These are phyloP conservation scores for Rhabdornis inornatus DNA, from an alignment of 2,113 vertebrate genomes.

Conservation along the genomic window DNA sequence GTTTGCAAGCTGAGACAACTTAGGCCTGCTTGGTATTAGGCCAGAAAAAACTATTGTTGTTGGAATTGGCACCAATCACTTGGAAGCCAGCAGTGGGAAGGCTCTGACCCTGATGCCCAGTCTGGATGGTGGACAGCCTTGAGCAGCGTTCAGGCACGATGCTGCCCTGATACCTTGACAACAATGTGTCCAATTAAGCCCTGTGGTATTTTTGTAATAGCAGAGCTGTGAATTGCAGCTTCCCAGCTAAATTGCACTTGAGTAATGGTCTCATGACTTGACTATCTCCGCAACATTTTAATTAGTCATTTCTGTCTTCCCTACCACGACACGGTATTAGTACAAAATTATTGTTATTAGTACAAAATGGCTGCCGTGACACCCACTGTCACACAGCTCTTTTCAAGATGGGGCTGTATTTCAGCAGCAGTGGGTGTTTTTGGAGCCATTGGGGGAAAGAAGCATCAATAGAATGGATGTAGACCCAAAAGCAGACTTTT, in stretches of 20 bases:
- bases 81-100: background rate
- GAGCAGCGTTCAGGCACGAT: background rate
- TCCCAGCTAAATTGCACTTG: slow-evolving; percentile 52
- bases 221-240: slow-evolving; percentile 24
- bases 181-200: background rate
- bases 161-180: background rate
- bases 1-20: background rate
- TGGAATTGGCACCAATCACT: background rate
- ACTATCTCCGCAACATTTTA: slow-evolving; percentile 51
- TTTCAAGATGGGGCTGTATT: background rate
- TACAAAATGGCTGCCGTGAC: slow-evolving; percentile 3
- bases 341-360: slow-evolving; percentile 20
- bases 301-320: slow-evolving; percentile 56
- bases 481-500: background rate
- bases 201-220: slow-evolving; percentile 45
- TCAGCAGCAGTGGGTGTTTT: background rate
- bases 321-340: background rate
- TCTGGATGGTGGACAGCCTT: background rate
- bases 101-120: background rate
- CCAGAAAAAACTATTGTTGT: background rate
- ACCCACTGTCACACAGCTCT: background rate
- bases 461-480: background rate
- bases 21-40: background rate
- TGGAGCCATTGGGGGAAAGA: background rate
- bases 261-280: slow-evolving; percentile 60